These are phyloP conservation scores for Rhopilema esculentum DNA, from an alignment of 30 jellyfish, hydroid and myxozoan species.

Conservation along the genomic window DNA sequence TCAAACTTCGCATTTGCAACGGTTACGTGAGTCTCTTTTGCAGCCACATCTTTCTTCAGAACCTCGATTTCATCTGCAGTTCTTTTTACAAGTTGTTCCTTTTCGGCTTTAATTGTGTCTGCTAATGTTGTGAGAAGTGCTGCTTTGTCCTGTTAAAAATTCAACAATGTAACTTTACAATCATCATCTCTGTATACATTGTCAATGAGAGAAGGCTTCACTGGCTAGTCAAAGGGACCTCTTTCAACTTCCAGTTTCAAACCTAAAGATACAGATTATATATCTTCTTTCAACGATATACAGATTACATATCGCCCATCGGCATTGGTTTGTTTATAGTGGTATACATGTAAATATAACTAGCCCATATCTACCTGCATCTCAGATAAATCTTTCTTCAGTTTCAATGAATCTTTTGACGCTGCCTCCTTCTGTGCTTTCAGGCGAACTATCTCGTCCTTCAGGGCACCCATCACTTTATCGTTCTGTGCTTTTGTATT, in stretches of 20 bases:
- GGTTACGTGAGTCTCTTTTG: neutral
- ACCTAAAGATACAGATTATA: too few species aligned
- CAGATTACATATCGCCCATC: too few species aligned
- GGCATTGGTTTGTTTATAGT: too few species aligned
- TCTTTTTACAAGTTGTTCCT: conserved; percentile 54
- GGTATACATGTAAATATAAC: too few species aligned
- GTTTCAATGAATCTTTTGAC: conserved; percentile 70
- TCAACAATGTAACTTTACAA: too few species aligned
- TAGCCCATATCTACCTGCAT: conserved; percentile 83
- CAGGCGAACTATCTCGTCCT: conserved; percentile 77
- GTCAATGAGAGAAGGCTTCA: too few species aligned
- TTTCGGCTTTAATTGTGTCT: conserved; percentile 69
- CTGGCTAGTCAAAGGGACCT: too few species aligned
- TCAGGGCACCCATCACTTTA: conserved; percentile 71
- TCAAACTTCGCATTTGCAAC: neutral
- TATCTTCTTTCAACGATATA: too few species aligned
- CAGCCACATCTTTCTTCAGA: conserved; percentile 54
- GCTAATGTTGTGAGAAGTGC: conserved; percentile 61
- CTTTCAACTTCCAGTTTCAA: too few species aligned
- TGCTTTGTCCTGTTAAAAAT: conserved; percentile 51
- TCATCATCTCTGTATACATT: too few species aligned
- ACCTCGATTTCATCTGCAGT: conserved; percentile 60
- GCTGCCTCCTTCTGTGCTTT: conserved; percentile 83
- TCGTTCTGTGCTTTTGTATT: conserved; percentile 77
- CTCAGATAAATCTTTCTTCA: conserved; percentile 65